Conservation (phyloP, 2,797 vertebrate species). For the Tolypeutes matacus region DNA sequence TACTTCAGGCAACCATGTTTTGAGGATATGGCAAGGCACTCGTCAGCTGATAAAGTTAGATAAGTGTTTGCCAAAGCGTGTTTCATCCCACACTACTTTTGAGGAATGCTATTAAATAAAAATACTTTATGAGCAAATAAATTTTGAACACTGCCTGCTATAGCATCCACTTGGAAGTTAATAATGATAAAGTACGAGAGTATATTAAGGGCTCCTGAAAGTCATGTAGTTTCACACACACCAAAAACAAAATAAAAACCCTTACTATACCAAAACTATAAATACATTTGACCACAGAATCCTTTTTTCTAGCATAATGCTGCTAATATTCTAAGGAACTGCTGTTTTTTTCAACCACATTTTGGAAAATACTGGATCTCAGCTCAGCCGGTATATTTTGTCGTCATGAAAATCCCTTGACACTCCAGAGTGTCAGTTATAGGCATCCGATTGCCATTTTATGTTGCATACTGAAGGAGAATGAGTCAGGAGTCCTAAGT, state of each 20-base stretch:
- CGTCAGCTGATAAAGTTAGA: conserved; percentile 35
- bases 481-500: not conserved
- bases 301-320: not conserved
- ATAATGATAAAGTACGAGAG: not conserved
- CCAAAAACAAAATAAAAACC: not conserved
- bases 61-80: conserved; percentile 58
- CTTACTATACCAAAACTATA: not conserved
- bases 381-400: not conserved
- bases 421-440: not conserved
- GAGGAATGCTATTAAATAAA: conserved; percentile 69
- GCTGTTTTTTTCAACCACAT: not conserved
- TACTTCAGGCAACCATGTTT: conserved; percentile 37
- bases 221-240: not conserved
- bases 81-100: conserved; percentile 58
- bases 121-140: conserved; percentile 72
- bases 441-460: not conserved
- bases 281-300: conserved; percentile 14
- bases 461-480: not conserved
- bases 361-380: conserved; percentile 19
- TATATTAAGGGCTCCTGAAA: conserved; percentile 37
- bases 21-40: conserved; percentile 26
- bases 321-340: not conserved
- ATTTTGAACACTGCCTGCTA: conserved; percentile 58
- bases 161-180: conserved; percentile 28
- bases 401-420: not conserved